Base-by-base conservation (phyloP, 2,113 vertebrate species). In the Sterna hirundo region DNA sequence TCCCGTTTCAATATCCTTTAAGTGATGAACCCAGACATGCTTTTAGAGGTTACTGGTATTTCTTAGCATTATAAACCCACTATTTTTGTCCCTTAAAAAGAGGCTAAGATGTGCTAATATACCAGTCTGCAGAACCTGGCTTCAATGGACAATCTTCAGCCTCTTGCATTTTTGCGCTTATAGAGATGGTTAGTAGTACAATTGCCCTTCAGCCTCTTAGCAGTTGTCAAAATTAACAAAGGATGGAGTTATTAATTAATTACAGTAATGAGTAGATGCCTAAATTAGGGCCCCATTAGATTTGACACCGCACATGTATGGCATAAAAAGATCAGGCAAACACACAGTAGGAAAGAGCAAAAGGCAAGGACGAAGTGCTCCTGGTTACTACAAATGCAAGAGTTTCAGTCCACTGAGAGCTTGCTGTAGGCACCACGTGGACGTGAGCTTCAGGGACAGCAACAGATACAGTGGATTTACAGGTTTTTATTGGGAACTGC, bases 171-270 rank as follows among this genome's bases (percentile, higher is more conserved):
- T 90, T 60, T 78, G 61, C 64, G 72, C 74, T 91, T 71, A 75
- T 81, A 84, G 34, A 91, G 80, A 90, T 38, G 66, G 70, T 57
- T 83, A 78, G 52, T 42, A 91, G 36, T 32, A 92, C 68, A 84
- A 60, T 9, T 91, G 52, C 74, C 86, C 86, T 92, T 84, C 86
- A 95, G 69, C 52, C 47, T 86, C 76, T 64, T 84, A 94, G 81
- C 77, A 94, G 65, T 76, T 94, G 83, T 86, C 92, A 95, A 94
- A 94, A 96, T 88, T 91, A 86, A 92, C 60, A 93, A 93, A 95
- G 83, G 83, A 89, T 58, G 30, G 57, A 92, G 92, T 94, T 92
- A 92, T 82, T 95, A 94, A 96, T 93, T 94, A 96, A 94, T 84
- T 83, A 92, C 77, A 86, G 72, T 55, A 92, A 65, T 22, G 40